phyloP scores from a whole-genome alignment of 2,797 vertebrate genomes.

The Hyperoplus lanceolatus region DNA sequence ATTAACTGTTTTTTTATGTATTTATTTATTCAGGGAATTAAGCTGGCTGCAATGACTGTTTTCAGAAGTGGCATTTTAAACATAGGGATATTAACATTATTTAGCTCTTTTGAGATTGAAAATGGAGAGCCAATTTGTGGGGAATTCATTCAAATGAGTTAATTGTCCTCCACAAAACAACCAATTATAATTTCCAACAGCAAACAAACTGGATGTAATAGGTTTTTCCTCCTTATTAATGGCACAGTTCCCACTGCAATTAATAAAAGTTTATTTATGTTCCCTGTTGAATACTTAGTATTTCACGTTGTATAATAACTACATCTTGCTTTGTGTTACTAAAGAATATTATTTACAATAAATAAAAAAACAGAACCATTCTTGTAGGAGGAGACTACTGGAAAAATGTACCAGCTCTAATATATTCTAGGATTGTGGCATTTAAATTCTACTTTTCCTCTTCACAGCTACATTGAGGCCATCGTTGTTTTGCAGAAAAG shows the following conservation, averaged over 20 bases:
- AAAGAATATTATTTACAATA: background rate
- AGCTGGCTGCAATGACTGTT: background rate
- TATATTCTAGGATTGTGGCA: background rate
- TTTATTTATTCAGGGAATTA: background rate
- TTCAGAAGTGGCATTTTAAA: background rate
- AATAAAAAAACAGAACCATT: slow-evolving; percentile 1
- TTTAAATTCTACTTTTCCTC: slow-evolving; percentile 11
- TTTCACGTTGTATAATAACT: slow-evolving; percentile 4
- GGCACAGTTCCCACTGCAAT: background rate
- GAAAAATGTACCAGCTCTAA: background rate
- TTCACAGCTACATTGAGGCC: slow-evolving; percentile 4
- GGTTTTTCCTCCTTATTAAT: slow-evolving; percentile 11
- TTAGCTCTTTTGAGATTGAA: slow-evolving; percentile 3
- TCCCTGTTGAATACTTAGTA: slow-evolving; percentile 1
- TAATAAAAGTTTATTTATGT: background rate
- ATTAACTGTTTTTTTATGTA: background rate
- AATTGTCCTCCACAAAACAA: slow-evolving; percentile 11
- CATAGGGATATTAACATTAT: background rate
- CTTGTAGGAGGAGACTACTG: background rate
- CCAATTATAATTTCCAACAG: background rate
- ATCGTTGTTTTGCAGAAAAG: slow-evolving; percentile 24
- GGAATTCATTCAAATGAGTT: slow-evolving; percentile 9
- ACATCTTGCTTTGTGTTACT: slow-evolving; percentile 1
- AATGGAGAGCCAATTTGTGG: background rate
- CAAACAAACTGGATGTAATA: slow-evolving; percentile 7